phyloP scores from a whole-genome alignment of 2,797 vertebrate species.

The Macropus fuliginosus region DNA sequence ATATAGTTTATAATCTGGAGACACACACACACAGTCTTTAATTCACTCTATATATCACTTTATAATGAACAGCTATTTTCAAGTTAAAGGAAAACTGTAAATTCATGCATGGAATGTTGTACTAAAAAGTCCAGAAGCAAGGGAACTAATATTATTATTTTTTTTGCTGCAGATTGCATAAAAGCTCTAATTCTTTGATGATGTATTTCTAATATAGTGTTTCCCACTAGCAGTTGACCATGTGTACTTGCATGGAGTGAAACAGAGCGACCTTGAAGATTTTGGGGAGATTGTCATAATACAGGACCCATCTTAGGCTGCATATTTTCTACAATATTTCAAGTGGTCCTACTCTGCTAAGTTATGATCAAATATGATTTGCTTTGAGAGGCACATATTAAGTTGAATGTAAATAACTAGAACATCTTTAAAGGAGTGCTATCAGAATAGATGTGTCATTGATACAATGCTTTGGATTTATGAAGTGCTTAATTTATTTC shows the following conservation, averaged over 20 bases:
- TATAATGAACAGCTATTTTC: conserved; percentile 17
- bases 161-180: conserved; percentile 45
- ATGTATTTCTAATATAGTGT: conserved; percentile 24
- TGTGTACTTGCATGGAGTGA: not conserved
- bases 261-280: not conserved
- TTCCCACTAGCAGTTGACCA: conserved; percentile 5
- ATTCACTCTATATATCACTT: not conserved
- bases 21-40: too few relatives aligned
- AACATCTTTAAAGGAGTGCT: not conserved
- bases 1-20: conserved; percentile 12
- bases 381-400: not conserved
- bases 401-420: not conserved
- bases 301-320: not conserved
- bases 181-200: conserved; percentile 30
- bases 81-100: conserved; percentile 2
- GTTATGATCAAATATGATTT: not conserved
- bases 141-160: not conserved
- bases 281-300: not conserved
- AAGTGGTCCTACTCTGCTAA: not conserved
- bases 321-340: not conserved
- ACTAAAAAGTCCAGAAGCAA: conserved; percentile 36
- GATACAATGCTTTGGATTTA: not conserved
- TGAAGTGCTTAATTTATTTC: not conserved
- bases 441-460: not conserved
- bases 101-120: conserved; percentile 43